These are phyloP conservation scores for Drosophila demipolita DNA, from an alignment of 2,888 invertebrate species.

Conservation along the genomic window DNA sequence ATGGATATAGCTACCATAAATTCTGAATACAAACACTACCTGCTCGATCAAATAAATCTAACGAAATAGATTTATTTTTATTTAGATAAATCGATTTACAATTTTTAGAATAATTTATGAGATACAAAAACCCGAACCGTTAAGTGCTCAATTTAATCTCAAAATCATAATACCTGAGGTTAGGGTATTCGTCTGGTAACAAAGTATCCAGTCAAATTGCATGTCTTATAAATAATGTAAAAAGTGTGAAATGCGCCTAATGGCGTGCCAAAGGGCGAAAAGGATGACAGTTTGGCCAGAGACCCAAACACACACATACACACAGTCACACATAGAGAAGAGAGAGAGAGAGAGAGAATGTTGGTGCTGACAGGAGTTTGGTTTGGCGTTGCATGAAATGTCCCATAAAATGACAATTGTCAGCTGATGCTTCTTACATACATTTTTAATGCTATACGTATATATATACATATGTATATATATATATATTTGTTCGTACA, in stretches of 20 bases:
- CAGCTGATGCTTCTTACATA: conserved; percentile 69
- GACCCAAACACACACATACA: background rate
- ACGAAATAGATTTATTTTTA: too few relatives aligned
- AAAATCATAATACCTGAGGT: background rate
- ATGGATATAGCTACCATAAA: background rate
- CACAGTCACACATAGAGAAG: conserved; percentile 2
- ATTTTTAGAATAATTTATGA: background rate
- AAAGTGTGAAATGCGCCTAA: conserved; percentile 81
- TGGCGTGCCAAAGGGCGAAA: conserved; percentile 71
- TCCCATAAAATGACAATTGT: conserved; percentile 78
- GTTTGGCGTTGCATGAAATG: conserved; percentile 54
- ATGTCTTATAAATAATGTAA: conserved; percentile 78
- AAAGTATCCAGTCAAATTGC: conserved; percentile 53
- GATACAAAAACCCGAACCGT: too few relatives aligned
- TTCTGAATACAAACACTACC: background rate
- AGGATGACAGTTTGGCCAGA: conserved; percentile 46
- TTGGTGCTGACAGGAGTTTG: conserved; percentile 23
- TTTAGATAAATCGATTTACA: background rate
- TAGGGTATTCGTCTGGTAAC: conserved; percentile 18
- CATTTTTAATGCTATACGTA: conserved; percentile 13
- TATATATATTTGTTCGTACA: background rate
- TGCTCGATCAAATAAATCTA: background rate
- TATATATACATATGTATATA: too few relatives aligned
- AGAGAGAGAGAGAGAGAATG: background rate
- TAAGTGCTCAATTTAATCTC: background rate